phyloP scores from a whole-genome alignment of 2,888 invertebrate genomes.

The Drosophila algonquin region DNA sequence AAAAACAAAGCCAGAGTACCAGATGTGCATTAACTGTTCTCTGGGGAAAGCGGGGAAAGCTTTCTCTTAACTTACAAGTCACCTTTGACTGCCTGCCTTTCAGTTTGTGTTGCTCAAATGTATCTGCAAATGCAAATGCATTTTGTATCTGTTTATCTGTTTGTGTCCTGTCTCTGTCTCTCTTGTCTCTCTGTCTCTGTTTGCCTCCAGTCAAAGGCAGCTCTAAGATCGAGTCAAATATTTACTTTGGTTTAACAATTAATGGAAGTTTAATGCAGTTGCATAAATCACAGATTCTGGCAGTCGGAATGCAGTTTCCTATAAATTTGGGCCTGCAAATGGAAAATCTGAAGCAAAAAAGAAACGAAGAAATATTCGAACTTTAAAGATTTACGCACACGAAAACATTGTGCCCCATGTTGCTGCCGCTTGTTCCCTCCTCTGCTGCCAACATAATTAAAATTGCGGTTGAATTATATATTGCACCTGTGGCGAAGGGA shows the following conservation, averaged over 20 bases:
- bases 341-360: background rate
- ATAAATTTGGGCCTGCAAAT: slow-evolving; percentile 40
- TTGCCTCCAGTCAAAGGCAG: slow-evolving; percentile 31
- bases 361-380: slow-evolving; percentile 3
- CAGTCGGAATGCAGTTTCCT: slow-evolving; percentile 22
- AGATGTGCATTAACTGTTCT: no score
- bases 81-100: no score
- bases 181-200: slow-evolving; percentile 13
- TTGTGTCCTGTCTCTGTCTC: slow-evolving; percentile 1
- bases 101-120: no score
- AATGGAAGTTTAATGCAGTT: slow-evolving; percentile 74
- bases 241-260: slow-evolving; percentile 61
- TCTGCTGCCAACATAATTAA: slow-evolving; percentile 68
- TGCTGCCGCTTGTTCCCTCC: slow-evolving; percentile 20
- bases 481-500: slow-evolving; percentile 74
- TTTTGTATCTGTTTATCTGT: background rate
- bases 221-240: slow-evolving; percentile 46
- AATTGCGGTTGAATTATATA: slow-evolving; percentile 75
- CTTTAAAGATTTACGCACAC: slow-evolving; percentile 53
- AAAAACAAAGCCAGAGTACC: background rate
- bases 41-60: no score
- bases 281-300: slow-evolving; percentile 64
- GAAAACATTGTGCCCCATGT: slow-evolving; percentile 1
- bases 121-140: background rate
- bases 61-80: no score